Base-by-base conservation (phyloP, 2,113 vertebrate species). In the Cephalopterus ornatus region DNA sequence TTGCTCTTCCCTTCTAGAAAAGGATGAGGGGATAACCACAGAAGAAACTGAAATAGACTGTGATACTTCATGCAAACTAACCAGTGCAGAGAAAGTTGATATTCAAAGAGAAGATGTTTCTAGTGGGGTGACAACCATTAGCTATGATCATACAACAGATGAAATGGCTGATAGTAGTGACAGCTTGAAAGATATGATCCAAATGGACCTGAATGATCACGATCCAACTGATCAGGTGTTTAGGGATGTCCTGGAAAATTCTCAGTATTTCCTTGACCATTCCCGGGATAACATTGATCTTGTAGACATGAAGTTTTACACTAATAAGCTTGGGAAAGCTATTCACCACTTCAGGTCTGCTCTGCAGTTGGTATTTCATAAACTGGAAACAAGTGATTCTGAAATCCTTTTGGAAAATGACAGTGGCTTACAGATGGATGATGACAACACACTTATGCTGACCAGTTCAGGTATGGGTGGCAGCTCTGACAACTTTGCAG, bases 291-390 rank as follows among this genome's bases (percentile, higher is more conserved):
- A 96, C 55, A 96, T 98, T 35, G 98, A 98, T 90, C 97, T 95
- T 20, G 86, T 98, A 42, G 97, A 98, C 68, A 95, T 98, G 90
- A 98, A 98, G 41, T 99, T 99, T 97, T 98, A 99, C 67, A 97
- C 98, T 21, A 98, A 98, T 53, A 99, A 98, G 81, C 98, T 99
- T 50, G 98, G 98, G 63, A 98, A 98, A 93, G 98, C 98, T 42
- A 98, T 99, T 89, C 47, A 98, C 44, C 98, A 98, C 44, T 99
- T 99, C 74, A 97, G 98, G 63, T 99, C 98, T 8, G 98, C 99
- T 88, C 97, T 99, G 52, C 98, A 98, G 83, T 98, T 99, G 24
- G 99, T 99, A 42, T 98, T 99, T 95, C 98, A 98, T 95, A 99
- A 99, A 79, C 92, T 99, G 82, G 99, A 99, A 18, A 97, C 97